Evolutionary conservation across 2,888 invertebrate species (phyloP), one percentile per base, ranked within the genome.

Genomic region (Drosophila anceps): DNA sequence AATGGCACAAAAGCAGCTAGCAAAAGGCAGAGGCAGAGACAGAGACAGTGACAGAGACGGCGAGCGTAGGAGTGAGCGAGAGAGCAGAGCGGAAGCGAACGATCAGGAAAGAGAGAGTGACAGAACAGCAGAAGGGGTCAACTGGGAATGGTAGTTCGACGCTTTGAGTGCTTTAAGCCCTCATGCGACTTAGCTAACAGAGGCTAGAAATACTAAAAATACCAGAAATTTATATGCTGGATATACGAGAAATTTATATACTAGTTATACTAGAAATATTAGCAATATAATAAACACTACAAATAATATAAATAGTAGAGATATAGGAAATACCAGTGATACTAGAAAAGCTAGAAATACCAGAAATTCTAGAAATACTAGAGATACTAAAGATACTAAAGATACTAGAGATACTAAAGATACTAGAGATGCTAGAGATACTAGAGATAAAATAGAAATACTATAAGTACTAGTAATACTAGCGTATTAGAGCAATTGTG

Each of bases 1-100:
- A 80, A 77, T 71, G 74, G 64, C 79, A 67, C 71, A 75, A 75
- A 79, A 61, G 60, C 69, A 46, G 51, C 46, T 55, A 53, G 13
- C 44, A 59, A 58, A 67, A 55, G 41, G 29, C n/a, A 29, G 24
- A 24, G n/a, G n/a, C n/a, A n/a, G n/a, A n/a, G n/a, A n/a, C n/a
- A n/a, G n/a, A n/a, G n/a, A n/a, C n/a, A n/a, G n/a, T n/a, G n/a
- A 13, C 10, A 55, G 7, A 44, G 9, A 27, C 31, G 15, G 50
- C 20, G 20, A 44, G 18, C n/a, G 29, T 9, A 2, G 27, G 54
- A 2, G 13, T 33, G 48, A 24, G 33, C 27, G 20, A 24, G 60
- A 54, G 61, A n/a, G 41, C 10, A 48, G 60, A 15, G 33, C 48
- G 33, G 20, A 57, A 35, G 58, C 8, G 27, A 54, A 37, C 15